Base-by-base conservation (phyloP, 2,888 invertebrate species). In the Sinohyriopsis cumingii region DNA sequence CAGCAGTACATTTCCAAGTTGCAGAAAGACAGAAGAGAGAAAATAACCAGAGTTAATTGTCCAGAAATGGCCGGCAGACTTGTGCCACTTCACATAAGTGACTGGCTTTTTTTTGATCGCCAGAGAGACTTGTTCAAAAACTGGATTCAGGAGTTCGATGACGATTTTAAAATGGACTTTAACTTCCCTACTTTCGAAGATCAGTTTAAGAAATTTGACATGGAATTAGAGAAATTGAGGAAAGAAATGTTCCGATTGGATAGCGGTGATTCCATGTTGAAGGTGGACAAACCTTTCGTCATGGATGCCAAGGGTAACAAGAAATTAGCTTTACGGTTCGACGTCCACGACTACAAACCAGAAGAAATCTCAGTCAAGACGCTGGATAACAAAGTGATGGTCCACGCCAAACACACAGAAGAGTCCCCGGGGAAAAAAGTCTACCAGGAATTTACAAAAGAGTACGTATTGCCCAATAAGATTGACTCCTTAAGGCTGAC, bases 341-440 rank as follows among this genome's bases (percentile, higher is more conserved):
- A 99, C 90, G 98, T 98, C 84, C 96, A 96, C 89, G 96, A 98
- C 91, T 99, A 98, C 92, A 95, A 95, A 69, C 93, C 93, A 5
- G 98, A 99, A 91, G 98, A 99, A 93, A 97, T 98, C 90, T 96
- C 98, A 89, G 98, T 99, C 82, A 99, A 98, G 92, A 99, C 98
- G 80, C 96, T 98, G 86, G 98, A 98, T 92, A 98, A 98, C 92
- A 96, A 97, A 93, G 93, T 99, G 66, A 79, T 78, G 73, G 96
- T 98, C 62, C 97, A 98, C 90, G 99, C 98, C 77, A 98, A 98
- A 91, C 99, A 99, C 92, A 97, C 98, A 91, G 98, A 99, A 92
- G 98, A 98, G 92, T 94, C 96, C 63, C 97, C 98, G 91, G 96
- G 96, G 89, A 96, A 97, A 92, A 96, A 96, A 67, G 97, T 98